These are phyloP conservation scores for Fissipunctia ypsillon DNA, from an alignment of 2,888 invertebrate species.

Conservation along the genomic window DNA sequence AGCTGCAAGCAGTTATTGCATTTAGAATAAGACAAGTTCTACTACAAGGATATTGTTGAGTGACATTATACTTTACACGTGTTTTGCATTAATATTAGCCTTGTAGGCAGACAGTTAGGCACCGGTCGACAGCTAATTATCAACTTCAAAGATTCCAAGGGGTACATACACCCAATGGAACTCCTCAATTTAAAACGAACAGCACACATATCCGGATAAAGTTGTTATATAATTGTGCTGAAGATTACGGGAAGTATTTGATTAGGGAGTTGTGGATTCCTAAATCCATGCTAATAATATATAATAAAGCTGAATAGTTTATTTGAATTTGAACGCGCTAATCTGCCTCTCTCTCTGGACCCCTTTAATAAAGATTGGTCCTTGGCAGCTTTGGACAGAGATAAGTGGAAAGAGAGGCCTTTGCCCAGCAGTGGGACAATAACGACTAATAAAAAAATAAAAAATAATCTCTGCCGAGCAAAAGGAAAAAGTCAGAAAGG, in stretches of 20 bases:
- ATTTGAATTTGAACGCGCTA: no score
- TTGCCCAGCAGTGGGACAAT: no score
- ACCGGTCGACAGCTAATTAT: not conserved
- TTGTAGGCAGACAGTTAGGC: not conserved
- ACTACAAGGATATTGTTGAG: slow-evolving; percentile 10
- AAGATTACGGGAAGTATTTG: not conserved
- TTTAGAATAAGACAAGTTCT: slow-evolving; percentile 17
- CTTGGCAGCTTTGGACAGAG: no score
- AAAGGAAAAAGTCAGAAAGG: no score
- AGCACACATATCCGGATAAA: not conserved
- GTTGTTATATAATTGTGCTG: not conserved
- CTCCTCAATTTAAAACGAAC: not conserved
- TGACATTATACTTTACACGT: not conserved
- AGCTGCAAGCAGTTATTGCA: slow-evolving; percentile 1
- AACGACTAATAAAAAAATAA: no score
- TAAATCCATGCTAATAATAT: no score
- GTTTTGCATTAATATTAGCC: not conserved
- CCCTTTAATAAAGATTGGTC: no score
- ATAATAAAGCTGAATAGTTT: no score
- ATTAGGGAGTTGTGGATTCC: not conserved
- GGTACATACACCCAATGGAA: not conserved
- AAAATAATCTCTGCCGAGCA: no score
- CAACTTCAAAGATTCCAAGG: not conserved
- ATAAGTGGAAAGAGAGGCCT: no score
- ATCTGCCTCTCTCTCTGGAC: no score